Base-by-base conservation (phyloP, 92 coral and sea anemone genomes). In the Virgularia gustaviana region DNA sequence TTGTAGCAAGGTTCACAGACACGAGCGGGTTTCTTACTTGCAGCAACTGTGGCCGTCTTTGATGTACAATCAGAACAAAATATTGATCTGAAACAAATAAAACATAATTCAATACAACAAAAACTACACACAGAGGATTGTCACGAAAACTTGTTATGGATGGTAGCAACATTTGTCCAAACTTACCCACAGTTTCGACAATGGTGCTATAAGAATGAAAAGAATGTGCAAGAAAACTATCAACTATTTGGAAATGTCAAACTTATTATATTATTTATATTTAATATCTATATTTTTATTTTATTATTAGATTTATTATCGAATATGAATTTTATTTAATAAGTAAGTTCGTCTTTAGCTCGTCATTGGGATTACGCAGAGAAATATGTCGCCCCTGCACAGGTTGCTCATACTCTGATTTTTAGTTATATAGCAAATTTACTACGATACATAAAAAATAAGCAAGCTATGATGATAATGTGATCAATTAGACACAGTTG, bases 141-240 rank as follows among this genome's bases (percentile, higher is more conserved):
- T 4, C 38, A 29, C 75, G 49, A 49, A 6, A 57, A 31, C 47
- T n/a, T 33, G 61, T 20, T 39, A 45, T 49, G 33, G 8, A 44
- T 33, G 23, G 42, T 11, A 56, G 18, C 25, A 12, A 41, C 18
- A 9, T 6, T 39, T 12, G 18, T 5, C 6, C 5, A 1, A 20
- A 84, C 95, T 82, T 70, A 92, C 98, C 98, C 98, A 75, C 98
- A 92, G 57, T 86, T 86, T 22, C 98, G 85, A 57, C 98, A 92
- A 56, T 92, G 98, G 68, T 92, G 98, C 96, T 91, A 87, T 8
- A 52, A 45, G 76, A 71, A 65, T 38, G 44, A 77, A 81, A 15
- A 34, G 47, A 70, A 79, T 12, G n/a, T 54, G 44, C 18, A 44
- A 27, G 20, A 47, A 11, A 59, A 24, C 2, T 22, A 23, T 25